Conservation (phyloP, 2,113 vertebrate genomes). For the Pleuronectes platessa region DNA sequence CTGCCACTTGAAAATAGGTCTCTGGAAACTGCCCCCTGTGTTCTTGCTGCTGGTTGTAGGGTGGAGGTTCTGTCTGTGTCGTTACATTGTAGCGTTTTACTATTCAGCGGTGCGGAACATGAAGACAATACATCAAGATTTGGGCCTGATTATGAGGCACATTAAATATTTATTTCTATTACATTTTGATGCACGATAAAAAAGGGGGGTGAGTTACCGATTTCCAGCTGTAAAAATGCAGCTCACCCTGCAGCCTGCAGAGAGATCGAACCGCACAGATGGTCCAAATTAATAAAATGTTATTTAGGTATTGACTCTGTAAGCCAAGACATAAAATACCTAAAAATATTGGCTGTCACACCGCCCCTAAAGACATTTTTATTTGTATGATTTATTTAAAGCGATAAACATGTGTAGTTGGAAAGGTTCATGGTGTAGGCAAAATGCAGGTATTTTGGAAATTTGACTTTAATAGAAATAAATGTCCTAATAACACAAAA, state of each 20-base stretch:
- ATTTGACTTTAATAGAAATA: neutral
- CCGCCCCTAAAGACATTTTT: neutral
- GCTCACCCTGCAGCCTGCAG: neutral
- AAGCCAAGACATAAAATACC: slow-evolving; percentile 10
- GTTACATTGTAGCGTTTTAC: slow-evolving; percentile 20
- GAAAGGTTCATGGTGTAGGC: neutral
- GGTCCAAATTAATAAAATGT: slow-evolving; percentile 4
- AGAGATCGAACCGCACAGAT: neutral
- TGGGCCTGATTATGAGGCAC: neutral
- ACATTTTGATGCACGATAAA: neutral
- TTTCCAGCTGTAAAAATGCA: slow-evolving; percentile 20
- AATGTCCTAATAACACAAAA: neutral
- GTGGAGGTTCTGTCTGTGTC: slow-evolving; percentile 29
- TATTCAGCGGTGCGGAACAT: slow-evolving; percentile 1
- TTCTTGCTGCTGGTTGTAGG: slow-evolving; percentile 41
- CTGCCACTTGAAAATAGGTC: slow-evolving; percentile 73
- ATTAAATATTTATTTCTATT: neutral
- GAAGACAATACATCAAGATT: slow-evolving; percentile 1
- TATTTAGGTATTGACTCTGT: slow-evolving; percentile 6
- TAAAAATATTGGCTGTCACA: slow-evolving; percentile 9
- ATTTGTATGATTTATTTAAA: slow-evolving; percentile 28
- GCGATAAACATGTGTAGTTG: neutral
- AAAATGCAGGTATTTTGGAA: neutral
- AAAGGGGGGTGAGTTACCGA: neutral
- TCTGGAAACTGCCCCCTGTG: slow-evolving; percentile 61